These are phyloP conservation scores for Plecotus auritus DNA, from an alignment of 2,113 vertebrate species.

Conservation along the genomic window DNA sequence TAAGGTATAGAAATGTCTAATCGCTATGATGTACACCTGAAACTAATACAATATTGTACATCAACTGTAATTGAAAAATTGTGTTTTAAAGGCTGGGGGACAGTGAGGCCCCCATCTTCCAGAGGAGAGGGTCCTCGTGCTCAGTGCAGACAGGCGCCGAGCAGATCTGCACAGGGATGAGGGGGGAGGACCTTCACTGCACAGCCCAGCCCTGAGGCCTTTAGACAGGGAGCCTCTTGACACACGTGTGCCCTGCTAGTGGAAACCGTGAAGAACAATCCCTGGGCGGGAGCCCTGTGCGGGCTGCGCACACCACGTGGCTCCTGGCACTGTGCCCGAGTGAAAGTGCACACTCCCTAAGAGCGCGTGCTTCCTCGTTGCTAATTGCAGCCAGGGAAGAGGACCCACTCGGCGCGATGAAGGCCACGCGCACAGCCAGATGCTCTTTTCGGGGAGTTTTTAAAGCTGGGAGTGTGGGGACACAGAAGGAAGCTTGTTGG, in stretches of 20 bases:
- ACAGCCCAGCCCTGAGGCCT: not conserved
- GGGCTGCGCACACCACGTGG: not conserved
- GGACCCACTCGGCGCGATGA: not conserved
- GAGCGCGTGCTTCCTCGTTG: not conserved
- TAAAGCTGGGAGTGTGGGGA: not conserved
- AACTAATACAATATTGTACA: not conserved
- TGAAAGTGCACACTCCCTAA: not conserved
- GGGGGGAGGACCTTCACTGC: not conserved
- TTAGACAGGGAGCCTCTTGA: not conserved
- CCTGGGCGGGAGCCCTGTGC: fast-evolving
- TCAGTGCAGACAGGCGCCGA: fast-evolving
- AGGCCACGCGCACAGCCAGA: not conserved
- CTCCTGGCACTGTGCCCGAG: not conserved
- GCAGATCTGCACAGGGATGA: not conserved
- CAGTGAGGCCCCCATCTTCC: not conserved
- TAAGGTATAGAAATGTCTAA: not conserved
- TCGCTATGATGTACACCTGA: not conserved
- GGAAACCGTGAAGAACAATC: not conserved
- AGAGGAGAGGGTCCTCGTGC: not conserved
- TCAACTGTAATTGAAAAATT: not conserved
- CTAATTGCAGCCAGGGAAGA: not conserved
- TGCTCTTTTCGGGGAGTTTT: not conserved
- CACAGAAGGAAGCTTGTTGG: not conserved
- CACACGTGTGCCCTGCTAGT: not conserved
- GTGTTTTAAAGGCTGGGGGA: not conserved